These are phyloP conservation scores for Ophion ventricosus DNA, from an alignment of 2,888 invertebrate genomes.

Conservation along the genomic window DNA sequence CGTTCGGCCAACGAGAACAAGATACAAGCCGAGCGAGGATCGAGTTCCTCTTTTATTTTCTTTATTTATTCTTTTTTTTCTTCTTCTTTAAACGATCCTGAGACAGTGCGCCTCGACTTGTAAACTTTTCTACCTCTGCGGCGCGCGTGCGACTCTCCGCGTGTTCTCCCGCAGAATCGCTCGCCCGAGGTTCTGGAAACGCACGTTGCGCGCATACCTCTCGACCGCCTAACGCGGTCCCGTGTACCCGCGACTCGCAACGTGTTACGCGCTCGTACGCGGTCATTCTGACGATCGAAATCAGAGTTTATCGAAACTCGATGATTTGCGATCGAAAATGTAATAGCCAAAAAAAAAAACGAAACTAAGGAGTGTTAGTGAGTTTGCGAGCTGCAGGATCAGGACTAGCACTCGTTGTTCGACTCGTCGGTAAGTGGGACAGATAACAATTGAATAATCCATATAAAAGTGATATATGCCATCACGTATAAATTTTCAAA, in stretches of 20 bases:
- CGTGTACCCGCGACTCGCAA: neutral
- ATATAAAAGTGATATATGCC: neutral
- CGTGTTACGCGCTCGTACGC: neutral
- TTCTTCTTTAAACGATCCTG: conserved; percentile 27
- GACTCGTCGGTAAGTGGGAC: neutral
- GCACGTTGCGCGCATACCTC: conserved; percentile 17
- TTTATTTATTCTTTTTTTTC: neutral
- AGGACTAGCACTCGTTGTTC: neutral
- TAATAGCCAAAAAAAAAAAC: neutral
- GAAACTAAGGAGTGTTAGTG: neutral
- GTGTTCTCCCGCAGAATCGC: conserved; percentile 51
- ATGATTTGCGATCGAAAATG: neutral
- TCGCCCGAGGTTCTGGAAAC: conserved; percentile 45
- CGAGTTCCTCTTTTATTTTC: conserved; percentile 27
- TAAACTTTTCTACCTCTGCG: conserved; percentile 45
- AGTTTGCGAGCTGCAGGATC: neutral
- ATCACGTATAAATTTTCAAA: neutral
- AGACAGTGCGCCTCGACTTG: conserved; percentile 41
- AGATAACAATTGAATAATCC: neutral
- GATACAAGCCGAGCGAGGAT: conserved; percentile 25
- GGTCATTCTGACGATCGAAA: neutral
- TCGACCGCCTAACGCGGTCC: neutral
- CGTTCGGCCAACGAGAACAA: conserved; percentile 4
- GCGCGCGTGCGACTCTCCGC: conserved; percentile 55
- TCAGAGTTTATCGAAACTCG: neutral